Evolutionary conservation across 2,797 vertebrate species (phyloP).

Genomic region (Artibeus jamaicensis): DNA sequence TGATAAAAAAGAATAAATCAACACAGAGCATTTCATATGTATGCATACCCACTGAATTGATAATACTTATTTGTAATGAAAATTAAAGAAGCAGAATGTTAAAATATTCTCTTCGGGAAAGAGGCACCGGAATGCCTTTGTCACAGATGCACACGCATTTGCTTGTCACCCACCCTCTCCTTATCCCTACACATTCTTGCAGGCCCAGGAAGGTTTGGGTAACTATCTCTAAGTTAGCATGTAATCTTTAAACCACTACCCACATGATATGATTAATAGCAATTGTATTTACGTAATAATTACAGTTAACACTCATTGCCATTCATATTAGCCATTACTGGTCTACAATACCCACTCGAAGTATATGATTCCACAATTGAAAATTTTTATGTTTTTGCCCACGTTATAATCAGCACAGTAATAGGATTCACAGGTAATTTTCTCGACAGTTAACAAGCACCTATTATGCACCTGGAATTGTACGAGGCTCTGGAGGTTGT

Average conservation of each 20-base stretch:
- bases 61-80: conserved; percentile 61
- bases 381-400: background rate
- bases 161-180: background rate
- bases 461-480: background rate
- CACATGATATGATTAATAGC: background rate
- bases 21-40: conserved; percentile 34
- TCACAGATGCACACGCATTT: background rate
- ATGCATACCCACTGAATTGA: conserved; percentile 54
- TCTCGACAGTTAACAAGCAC: background rate
- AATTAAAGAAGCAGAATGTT: conserved; percentile 60
- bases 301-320: background rate
- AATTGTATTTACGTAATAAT: background rate
- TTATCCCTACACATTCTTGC: background rate
- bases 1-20: conserved; percentile 56
- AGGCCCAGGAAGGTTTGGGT: background rate
- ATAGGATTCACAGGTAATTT: background rate
- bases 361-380: background rate
- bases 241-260: background rate
- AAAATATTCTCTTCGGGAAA: conserved; percentile 51
- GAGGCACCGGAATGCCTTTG: background rate
- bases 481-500: background rate
- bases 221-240: background rate
- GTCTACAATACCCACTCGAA: background rate
- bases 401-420: background rate
- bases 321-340: background rate